Conservation (phyloP, 2,888 invertebrate species). For the Acanthopleura granulata region DNA sequence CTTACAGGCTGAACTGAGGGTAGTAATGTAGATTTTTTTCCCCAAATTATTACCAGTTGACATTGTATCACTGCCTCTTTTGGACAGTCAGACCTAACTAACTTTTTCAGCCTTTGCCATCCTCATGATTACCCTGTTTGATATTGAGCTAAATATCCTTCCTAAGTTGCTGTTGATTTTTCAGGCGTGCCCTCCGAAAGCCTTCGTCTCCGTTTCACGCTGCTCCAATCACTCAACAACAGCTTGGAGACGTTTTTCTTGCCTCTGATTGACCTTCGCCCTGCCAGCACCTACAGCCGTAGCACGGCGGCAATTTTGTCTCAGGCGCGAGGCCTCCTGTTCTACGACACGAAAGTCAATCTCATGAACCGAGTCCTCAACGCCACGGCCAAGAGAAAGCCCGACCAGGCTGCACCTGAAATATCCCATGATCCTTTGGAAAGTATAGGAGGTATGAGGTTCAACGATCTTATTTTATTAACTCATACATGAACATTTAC, state of each 20-base stretch:
- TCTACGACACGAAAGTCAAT: conserved; percentile 64
- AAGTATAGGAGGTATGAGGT: conserved; percentile 57
- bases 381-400: conserved; percentile 63
- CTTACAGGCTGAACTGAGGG: no score
- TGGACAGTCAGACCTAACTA: no score
- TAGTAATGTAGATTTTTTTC: no score
- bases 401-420: conserved; percentile 68
- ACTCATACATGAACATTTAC: no score
- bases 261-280: conserved; percentile 64
- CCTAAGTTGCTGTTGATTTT: conserved; percentile 15
- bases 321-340: conserved; percentile 53
- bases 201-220: conserved; percentile 60
- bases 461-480: no score
- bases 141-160: no score
- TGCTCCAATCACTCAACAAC: conserved; percentile 64
- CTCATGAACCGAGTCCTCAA: conserved; percentile 65
- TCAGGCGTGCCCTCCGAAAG: conserved; percentile 64
- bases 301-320: conserved; percentile 60
- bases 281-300: conserved; percentile 52
- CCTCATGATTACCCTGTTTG: no score
- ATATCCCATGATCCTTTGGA: conserved; percentile 68
- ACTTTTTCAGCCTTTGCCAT: no score
- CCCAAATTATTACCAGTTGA: no score
- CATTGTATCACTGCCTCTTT: no score
- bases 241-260: conserved; percentile 64